Evolutionary conservation across 2,888 invertebrate species (phyloP), one percentile per base, ranked within the genome.

Genomic region (Pseudococcus jackbeardsleyi): DNA sequence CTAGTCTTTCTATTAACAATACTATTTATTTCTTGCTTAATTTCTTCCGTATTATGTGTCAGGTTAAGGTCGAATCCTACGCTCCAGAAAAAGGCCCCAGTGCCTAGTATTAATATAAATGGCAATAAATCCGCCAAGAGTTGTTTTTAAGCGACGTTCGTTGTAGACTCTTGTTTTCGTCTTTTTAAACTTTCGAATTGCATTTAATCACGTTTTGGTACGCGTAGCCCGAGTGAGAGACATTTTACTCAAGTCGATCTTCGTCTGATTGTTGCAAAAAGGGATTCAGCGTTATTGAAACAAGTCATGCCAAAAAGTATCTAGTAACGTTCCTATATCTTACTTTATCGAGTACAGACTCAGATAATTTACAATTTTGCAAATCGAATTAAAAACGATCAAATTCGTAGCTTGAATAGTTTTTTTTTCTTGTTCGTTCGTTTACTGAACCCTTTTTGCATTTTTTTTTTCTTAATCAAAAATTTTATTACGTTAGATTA

Each of bases 31-130:
- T 97, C 97, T 12, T 98, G 97, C 91, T 93, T 96, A 50, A 93
- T 97, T 90, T 97, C 97, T 85, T 96, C 96, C 33, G 95, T 97
- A 90, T 93, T 98, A 22, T 97, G 96, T 92, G 93, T 97, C 82
- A 94, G 96, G 90, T 93, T 97, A 90, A 82, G 89, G 42, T 89
- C 88, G 59, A 82, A 77, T 82, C 50, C 89, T 72, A 42, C 89
- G 89, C 68, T 88, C 26, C 85, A 85, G 54, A 89, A 89, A 72
- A 88, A 87, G 22, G 87, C 33, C 19, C 48, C 89, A 7, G 88
- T 86, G 42, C 84, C 77, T n/a, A 77, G n/a, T 3, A 4, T 46
- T 54, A 15, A 33, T 33, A 3, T 50, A 48, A 50, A 39, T 59
- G 54, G 85, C 39, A 88, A 68, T n/a, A 84, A 88, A 84, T 84